phyloP scores from a whole-genome alignment of 2,888 invertebrate species.

The Ormyrus rosae region DNA sequence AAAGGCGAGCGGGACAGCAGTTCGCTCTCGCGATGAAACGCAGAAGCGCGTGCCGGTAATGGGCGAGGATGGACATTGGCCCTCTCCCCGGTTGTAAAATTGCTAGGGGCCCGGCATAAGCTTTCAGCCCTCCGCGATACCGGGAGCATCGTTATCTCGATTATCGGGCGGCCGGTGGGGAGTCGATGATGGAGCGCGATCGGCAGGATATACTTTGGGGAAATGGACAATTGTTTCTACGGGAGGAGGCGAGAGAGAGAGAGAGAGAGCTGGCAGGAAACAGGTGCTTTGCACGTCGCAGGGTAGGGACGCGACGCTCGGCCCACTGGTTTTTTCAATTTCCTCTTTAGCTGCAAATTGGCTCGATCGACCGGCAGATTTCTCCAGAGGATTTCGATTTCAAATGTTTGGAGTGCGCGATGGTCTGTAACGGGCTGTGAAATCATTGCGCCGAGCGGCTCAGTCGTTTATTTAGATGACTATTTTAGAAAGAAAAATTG shows the following conservation, averaged over 20 bases:
- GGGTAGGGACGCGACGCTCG: too few relatives aligned
- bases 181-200: slow-evolving; percentile 41
- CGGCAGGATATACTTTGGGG: slow-evolving; percentile 14
- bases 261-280: too few relatives aligned
- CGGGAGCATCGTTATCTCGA: slow-evolving; percentile 41
- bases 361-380: background rate
- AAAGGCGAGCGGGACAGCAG: background rate
- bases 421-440: background rate
- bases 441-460: too few relatives aligned
- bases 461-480: too few relatives aligned
- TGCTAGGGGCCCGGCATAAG: background rate
- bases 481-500: too few relatives aligned
- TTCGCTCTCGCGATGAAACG: background rate
- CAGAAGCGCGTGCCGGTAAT: slow-evolving; percentile 44
- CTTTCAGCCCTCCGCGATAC: slow-evolving; percentile 14
- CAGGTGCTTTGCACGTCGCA: too few relatives aligned
- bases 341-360: too few relatives aligned
- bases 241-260: background rate
- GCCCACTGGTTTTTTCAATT: too few relatives aligned
- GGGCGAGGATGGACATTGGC: slow-evolving; percentile 49
- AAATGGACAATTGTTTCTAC: slow-evolving; percentile 37
- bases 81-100: slow-evolving; percentile 45
- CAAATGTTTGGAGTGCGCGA: too few relatives aligned
- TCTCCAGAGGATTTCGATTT: too few relatives aligned
- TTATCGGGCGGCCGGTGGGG: background rate